Conservation (phyloP, 2,888 invertebrate species). For the Drosophila colorata region DNA sequence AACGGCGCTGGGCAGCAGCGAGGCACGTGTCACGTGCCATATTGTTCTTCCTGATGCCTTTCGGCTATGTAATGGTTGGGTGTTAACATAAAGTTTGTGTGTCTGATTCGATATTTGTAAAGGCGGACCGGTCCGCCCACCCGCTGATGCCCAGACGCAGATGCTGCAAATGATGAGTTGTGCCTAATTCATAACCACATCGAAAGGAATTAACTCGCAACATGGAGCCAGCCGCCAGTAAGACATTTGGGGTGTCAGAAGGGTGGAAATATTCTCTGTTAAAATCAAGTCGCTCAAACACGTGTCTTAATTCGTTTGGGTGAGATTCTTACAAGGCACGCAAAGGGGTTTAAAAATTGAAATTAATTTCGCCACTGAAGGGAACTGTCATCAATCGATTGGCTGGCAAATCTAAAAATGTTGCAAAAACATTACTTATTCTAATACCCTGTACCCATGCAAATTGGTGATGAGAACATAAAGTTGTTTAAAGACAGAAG, state of each 20-base stretch:
- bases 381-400: slow-evolving; percentile 80
- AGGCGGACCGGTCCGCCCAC: slow-evolving; percentile 38
- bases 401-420: slow-evolving; percentile 24
- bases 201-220: slow-evolving; percentile 82
- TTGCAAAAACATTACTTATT: no score
- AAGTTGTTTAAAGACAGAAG: no score
- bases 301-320: slow-evolving; percentile 82
- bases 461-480: no score
- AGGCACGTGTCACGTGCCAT: slow-evolving; percentile 80
- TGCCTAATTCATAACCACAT: slow-evolving; percentile 84
- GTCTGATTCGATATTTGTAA: slow-evolving; percentile 63
- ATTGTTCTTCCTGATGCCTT: slow-evolving; percentile 74
- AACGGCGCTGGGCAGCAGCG: slow-evolving; percentile 44
- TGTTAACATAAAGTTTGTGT: slow-evolving; percentile 75
- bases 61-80: slow-evolving; percentile 59
- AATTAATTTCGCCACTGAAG: slow-evolving; percentile 81
- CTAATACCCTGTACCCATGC: no score
- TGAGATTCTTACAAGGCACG: slow-evolving; percentile 66
- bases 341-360: slow-evolving; percentile 66
- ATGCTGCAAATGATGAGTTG: slow-evolving; percentile 84
- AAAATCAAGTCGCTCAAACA: slow-evolving; percentile 67
- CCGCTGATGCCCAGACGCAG: slow-evolving; percentile 40
- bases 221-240: slow-evolving; percentile 59
- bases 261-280: slow-evolving; percentile 51
- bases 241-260: slow-evolving; percentile 25